These are phyloP conservation scores for Falco cherrug DNA, from an alignment of 2,797 vertebrate genomes.

Conservation along the genomic window DNA sequence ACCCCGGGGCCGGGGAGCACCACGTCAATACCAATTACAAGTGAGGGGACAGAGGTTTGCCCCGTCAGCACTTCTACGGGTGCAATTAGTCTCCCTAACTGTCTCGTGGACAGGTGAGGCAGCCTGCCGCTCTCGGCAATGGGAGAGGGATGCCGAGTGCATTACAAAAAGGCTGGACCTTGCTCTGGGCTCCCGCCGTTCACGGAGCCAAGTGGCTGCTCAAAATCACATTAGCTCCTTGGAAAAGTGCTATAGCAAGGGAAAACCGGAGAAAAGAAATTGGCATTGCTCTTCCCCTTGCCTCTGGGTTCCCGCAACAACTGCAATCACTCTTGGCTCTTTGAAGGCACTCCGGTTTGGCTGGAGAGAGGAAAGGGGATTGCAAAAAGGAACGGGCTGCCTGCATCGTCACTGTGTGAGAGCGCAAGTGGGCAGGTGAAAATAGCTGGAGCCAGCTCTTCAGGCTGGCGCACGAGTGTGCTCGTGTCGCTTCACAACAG, in stretches of 20 bases:
- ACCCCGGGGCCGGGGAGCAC: not conserved
- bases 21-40: slow-evolving; percentile 24
- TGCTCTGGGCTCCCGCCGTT: not conserved
- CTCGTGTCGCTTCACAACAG: accelerated
- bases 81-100: not conserved
- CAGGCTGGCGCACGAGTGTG: not conserved
- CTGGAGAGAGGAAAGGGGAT: not conserved
- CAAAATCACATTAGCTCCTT: not conserved
- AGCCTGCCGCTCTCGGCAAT: accelerated
- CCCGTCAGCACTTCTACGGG: not conserved
- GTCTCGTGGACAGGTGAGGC: not conserved
- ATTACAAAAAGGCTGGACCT: not conserved
- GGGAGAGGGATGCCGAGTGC: not conserved
- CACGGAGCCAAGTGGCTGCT: not conserved
- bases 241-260: not conserved
- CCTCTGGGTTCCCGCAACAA: not conserved
- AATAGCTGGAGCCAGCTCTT: not conserved
- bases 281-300: not conserved
- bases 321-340: not conserved
- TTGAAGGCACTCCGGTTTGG: not conserved
- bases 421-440: not conserved
- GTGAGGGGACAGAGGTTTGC: not conserved
- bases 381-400: not conserved
- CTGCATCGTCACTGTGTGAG: accelerated
- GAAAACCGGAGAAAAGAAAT: not conserved